Conservation (phyloP, 1,140 invertebrate genomes). For the Zaprionus ornatus region DNA sequence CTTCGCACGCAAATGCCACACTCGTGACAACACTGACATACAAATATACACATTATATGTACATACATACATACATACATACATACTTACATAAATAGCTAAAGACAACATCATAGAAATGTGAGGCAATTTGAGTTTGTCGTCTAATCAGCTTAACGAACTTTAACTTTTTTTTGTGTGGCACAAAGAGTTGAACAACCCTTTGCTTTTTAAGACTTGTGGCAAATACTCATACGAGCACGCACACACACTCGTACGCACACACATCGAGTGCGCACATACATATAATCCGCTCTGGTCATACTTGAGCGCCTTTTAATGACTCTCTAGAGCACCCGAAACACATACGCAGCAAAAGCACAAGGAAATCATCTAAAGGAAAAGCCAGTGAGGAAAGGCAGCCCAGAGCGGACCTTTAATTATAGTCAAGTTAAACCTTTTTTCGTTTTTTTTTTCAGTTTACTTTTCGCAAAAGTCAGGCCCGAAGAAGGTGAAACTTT, state of each 20-base stretch:
- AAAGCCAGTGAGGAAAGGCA: conserved; percentile 15
- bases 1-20: conserved; percentile 14
- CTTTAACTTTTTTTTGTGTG: conserved; percentile 54
- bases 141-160: conserved; percentile 74
- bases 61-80: neutral
- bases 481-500: conserved; percentile 37
- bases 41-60: neutral
- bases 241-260: neutral
- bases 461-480: conserved; percentile 36
- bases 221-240: conserved; percentile 43
- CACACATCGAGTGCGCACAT: neutral
- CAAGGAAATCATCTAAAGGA: conserved; percentile 26
- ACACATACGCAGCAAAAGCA: conserved; percentile 54
- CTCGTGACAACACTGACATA: neutral
- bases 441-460: conserved; percentile 17
- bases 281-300: conserved; percentile 24
- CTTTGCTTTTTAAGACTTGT: conserved; percentile 54
- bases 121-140: conserved; percentile 41
- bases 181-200: conserved; percentile 64
- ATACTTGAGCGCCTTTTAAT: conserved; percentile 70
- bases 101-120: neutral
- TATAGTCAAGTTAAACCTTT: conserved; percentile 65
- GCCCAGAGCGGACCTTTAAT: conserved; percentile 61
- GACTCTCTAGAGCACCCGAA: conserved; percentile 68
- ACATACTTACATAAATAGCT: neutral